A percentile compares a stretch with the other conserved stretches of the same genome.
Evolutionary conservation across 2,113 vertebrate species (phyloP).

Genomic region (Hydrochoerus hydrochaeris): DNA sequence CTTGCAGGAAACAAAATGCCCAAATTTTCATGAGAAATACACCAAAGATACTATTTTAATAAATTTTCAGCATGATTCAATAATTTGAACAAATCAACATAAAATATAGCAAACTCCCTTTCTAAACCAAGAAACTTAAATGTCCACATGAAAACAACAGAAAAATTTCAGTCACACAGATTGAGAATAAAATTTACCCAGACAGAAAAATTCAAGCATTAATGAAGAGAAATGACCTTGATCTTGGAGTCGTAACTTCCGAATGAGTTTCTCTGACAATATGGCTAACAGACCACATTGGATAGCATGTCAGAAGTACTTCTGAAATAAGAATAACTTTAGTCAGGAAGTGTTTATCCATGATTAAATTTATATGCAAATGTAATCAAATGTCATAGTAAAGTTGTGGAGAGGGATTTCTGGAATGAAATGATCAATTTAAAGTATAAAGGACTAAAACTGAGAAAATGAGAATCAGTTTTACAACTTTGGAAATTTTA

Average conservation of each 20-base stretch:
- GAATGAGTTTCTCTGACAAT: slow-evolving; percentile 7
- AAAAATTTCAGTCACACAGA: not conserved
- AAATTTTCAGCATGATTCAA: not conserved
- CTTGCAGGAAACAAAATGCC: not conserved
- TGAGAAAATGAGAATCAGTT: slow-evolving; percentile 8
- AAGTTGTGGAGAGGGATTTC: not conserved
- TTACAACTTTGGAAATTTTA: slow-evolving; percentile 16
- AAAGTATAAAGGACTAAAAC: not conserved
- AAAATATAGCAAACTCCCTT: not conserved
- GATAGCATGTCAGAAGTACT: slow-evolving; percentile 7
- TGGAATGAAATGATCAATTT: slow-evolving; percentile 25
- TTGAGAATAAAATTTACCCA: not conserved
- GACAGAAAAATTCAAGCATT: slow-evolving; percentile 10
- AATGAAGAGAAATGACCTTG: slow-evolving; percentile 9
- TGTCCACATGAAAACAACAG: not conserved
- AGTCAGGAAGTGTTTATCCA: slow-evolving; percentile 15
- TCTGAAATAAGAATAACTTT: not conserved
- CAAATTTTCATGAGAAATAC: not conserved
- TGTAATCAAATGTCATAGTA: slow-evolving; percentile 22
- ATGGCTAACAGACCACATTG: not conserved
- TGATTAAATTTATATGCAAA: slow-evolving; percentile 52
- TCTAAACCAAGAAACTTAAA: slow-evolving; percentile 16
- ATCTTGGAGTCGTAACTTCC: slow-evolving; percentile 42
- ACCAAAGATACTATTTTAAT: slow-evolving; percentile 1
- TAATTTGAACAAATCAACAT: not conserved